Evolutionary conservation across 2,888 invertebrate genomes (phyloP), one percentile per base, ranked within the genome.

Genomic region (Ectemnius lituratus): DNA sequence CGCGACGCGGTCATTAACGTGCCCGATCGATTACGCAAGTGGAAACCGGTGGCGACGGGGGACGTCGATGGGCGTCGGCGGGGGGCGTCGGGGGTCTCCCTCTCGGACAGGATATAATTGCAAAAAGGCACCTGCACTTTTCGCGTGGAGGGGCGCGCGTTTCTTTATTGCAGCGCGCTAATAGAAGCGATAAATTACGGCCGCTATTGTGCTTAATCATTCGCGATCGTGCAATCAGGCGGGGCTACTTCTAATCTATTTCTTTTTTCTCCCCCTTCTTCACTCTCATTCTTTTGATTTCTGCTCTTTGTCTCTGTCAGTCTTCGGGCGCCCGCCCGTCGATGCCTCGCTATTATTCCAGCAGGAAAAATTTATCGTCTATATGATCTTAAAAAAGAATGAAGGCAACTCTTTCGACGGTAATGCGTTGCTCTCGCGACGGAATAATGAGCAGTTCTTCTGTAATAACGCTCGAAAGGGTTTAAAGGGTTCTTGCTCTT

Each of bases 81-180:
- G 11, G 37, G 37, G 37, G 8, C 37, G 37, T 6, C 37, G 8
- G 11, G 11, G 37, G 37, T 23, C 23, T 23, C 23, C 23, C 23
- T 11, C 37, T 37, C 37, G 37, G 37, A 37, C 11, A 37, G 16
- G 59, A 16, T 16, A 46, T 58, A 65, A 65, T 65, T 65, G 57
- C 65, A 8, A 18, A 45, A 58, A 59, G 58, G 59, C 59, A 59
- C 66, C 66, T 47, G 59, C 59, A 59, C 23, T 66, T 66, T 66
- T 66, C 59, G 28, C 66, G 16, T n/a, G 14, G 4, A 52, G 45
- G n/a, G 23, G 16, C 52, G 52, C 16, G 52, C 23, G 27, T 52
- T 63, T n/a, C 47, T 37, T n/a, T 18, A 47, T 45, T 13, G 11
- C 46, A 18, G n/a, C 23, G 46, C 46, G 62, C 37, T 46, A 58